Conservation (phyloP, 2,797 vertebrate genomes). For the Poeciliopsis presidionis region DNA sequence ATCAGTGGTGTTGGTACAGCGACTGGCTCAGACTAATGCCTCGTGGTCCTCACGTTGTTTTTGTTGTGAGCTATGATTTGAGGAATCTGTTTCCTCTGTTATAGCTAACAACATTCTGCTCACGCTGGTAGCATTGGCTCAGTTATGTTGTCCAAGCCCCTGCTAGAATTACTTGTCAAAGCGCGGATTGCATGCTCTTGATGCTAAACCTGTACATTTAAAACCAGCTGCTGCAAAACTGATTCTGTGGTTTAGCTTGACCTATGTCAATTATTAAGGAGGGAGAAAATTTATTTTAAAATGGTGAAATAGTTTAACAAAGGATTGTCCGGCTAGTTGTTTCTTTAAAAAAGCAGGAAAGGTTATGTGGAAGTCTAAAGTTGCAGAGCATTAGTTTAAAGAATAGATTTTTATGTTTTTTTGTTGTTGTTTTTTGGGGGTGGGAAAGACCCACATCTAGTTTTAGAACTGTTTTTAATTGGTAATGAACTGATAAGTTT, state of each 20-base stretch:
- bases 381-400: background rate
- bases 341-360: slow-evolving; percentile 14
- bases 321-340: background rate
- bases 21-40: slow-evolving; percentile 44
- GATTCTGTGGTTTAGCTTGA: slow-evolving; percentile 40
- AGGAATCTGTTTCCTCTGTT: slow-evolving; percentile 38
- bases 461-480: background rate
- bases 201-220: slow-evolving; percentile 72
- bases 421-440: no score
- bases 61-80: slow-evolving; percentile 39
- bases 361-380: slow-evolving; percentile 15
- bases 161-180: slow-evolving; percentile 66
- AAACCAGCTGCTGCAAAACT: slow-evolving; percentile 90
- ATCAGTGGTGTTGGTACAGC: slow-evolving; percentile 63
- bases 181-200: slow-evolving; percentile 78
- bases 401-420: background rate
- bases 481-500: background rate
- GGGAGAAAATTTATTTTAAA: background rate
- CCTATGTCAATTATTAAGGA: slow-evolving; percentile 11
- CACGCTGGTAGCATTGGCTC: slow-evolving; percentile 57
- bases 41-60: slow-evolving; percentile 45
- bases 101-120: slow-evolving; percentile 49
- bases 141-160: slow-evolving; percentile 68
- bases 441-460: background rate
- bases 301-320: background rate